Evolutionary conservation across 2,888 invertebrate species (phyloP).

Genomic region (Caradrina kadenii): DNA sequence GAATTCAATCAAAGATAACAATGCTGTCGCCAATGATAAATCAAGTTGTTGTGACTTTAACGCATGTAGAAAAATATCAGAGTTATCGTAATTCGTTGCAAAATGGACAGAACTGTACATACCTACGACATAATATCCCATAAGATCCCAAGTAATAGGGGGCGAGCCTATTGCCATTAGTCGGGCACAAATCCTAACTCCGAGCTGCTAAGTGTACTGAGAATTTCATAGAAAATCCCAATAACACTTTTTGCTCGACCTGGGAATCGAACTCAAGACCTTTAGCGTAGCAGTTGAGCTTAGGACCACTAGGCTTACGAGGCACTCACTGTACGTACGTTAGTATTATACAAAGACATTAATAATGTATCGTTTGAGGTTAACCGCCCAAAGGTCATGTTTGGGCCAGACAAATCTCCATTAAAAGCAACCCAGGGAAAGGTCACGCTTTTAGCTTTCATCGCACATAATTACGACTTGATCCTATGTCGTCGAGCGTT

Average conservation of each 20-base stretch:
- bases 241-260: too few species aligned
- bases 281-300: too few species aligned
- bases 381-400: conserved; percentile 79
- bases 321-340: conserved; percentile 32
- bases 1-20: conserved; percentile 34
- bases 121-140: too few species aligned
- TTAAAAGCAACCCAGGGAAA: conserved; percentile 77
- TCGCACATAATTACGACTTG: conserved; percentile 71
- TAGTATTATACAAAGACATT: conserved; percentile 72
- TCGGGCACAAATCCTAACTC: too few species aligned
- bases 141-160: too few species aligned
- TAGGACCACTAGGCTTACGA: too few species aligned
- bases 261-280: too few species aligned
- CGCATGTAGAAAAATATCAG: conserved; percentile 5
- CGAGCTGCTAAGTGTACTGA: too few species aligned
- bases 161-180: too few species aligned
- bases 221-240: too few species aligned
- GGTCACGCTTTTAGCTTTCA: conserved; percentile 79
- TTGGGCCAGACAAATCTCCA: conserved; percentile 76
- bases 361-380: conserved; percentile 80
- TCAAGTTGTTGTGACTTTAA: conserved; percentile 8
- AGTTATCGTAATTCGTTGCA: conserved; percentile 18
- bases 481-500: conserved; percentile 57
- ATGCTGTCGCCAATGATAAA: conserved; percentile 10
- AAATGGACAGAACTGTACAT: conserved; percentile 41